Base-by-base conservation (phyloP, 2,797 vertebrate species). In the Diplodus sargus region DNA sequence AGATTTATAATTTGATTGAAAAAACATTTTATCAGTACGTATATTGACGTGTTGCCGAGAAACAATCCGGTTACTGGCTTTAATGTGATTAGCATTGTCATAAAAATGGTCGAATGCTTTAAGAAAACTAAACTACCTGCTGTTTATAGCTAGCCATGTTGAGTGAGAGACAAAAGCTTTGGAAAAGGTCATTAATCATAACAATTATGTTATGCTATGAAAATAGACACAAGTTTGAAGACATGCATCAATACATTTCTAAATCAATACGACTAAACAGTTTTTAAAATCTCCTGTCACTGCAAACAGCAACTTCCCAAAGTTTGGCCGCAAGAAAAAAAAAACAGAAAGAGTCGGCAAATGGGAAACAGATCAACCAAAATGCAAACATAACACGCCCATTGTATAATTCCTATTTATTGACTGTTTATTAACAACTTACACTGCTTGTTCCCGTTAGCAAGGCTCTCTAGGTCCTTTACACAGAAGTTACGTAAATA, bases 1-100 rank as follows among this genome's bases (percentile, higher is more conserved):
- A 28, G 6, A 69, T 57, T 15, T 17, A 49, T 49, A 8, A 49
- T 60, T 30, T 43, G 11, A 56, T 42, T 22, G 8, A 52, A 51
- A 39, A 56, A n/a, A 1, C 2, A 13, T 66, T 65, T 28, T 1
- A 60, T 51, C 28, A 13, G 17, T 47, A 18, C 4, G 2, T 0
- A 34, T 15, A 57, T 60, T 42, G 39, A 16, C 11, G 28, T 12
- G 18, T n/a, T 74, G 34, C 7, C 63, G 42, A 53, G 23, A 47
- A 18, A 61, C 17, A 78, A 18, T 22, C 23, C 45, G 42, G 30
- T 51, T 42, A 69, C 20, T 70, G 10, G 23, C 22, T 60, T 79
- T 70, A 34, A 56, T 53, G 54, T 78, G 76, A 73, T 45, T 17
- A 23, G 12, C 15, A 43, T 53, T 47, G 49, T 42, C 5, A 30